Conservation (phyloP, 1,140 invertebrate genomes). For the Matsumurasca onukii region DNA sequence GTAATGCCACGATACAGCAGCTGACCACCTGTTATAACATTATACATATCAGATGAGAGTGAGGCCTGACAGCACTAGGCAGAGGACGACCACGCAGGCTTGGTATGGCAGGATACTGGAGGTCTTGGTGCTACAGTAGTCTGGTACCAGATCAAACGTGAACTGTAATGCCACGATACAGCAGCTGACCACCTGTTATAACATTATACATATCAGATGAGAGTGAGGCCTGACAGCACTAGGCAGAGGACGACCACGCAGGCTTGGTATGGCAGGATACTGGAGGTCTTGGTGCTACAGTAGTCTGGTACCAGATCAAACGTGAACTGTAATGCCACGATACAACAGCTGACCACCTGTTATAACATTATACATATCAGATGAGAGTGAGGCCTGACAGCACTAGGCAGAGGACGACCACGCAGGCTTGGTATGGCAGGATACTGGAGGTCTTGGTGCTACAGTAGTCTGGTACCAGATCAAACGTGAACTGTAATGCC, state of each 20-base stretch:
- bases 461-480: slow-evolving; percentile 63
- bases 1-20: no score
- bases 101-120: slow-evolving; percentile 48
- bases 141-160: slow-evolving; percentile 52
- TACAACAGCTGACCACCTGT: no score
- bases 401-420: slow-evolving; percentile 54
- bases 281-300: slow-evolving; percentile 52
- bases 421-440: slow-evolving; percentile 50
- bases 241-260: slow-evolving; percentile 55
- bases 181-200: no score
- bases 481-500: slow-evolving; percentile 47
- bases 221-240: slow-evolving; percentile 47
- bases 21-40: no score
- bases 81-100: slow-evolving; percentile 52
- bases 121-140: slow-evolving; percentile 59
- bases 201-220: no score
- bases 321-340: no score
- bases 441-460: slow-evolving; percentile 46
- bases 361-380: no score
- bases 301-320: slow-evolving; percentile 59
- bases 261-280: slow-evolving; percentile 49
- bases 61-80: slow-evolving; percentile 50
- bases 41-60: no score
- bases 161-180: no score
- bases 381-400: slow-evolving; percentile 48